Evolutionary conservation across 2,113 vertebrate genomes (phyloP), one percentile per base, ranked within the genome.

Genomic region (Odocoileus virginianus): DNA sequence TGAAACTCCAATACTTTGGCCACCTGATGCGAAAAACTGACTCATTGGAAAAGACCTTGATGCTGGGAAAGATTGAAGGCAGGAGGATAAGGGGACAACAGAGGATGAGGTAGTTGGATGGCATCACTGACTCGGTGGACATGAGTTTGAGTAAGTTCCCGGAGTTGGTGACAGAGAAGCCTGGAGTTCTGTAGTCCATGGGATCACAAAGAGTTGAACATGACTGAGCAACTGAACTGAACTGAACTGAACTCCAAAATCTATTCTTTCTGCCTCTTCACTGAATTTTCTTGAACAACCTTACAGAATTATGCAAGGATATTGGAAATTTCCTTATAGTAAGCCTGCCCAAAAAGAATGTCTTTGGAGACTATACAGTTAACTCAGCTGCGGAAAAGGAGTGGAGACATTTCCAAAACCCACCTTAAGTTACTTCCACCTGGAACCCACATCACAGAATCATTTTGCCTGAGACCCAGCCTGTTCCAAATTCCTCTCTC

Each of bases 401-500:
- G 13, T 71, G 1, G 2, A 89, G 57, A 50, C 30, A 28, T 74
- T 94, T 91, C 57, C 54, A 45, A 93, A 92, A 78, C 33, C 50
- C 3, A 89, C 30, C 43, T n/a, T 74, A 64, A 52, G 2, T 83
- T 89, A 52, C 47, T 87, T 96, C 50, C 19, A 88, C 93, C 86
- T 95, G 84, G 76, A 82, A 81, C 55, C 74, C 52, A 81, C 11
- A 83, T 57, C 57, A 81, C 9, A 86, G 50, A 27, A 50, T 60
- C 36, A 55, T 47, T 86, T 90, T 21, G 30, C 90, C 88, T 87
- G 54, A 88, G 67, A 97, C 50, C 17, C 47, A 96, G 43, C 43
- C 67, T 89, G 33, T 76, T 93, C 47, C 82, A 87, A 67, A 89
- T 91, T 96, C 28, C 36, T 86, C 47, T 97, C 86, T 91, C 30